A percentile compares a stretch with the other conserved stretches of the same genome.
Conservation (phyloP, 2,797 vertebrate species). For the Enteromius argenteus region DNA sequence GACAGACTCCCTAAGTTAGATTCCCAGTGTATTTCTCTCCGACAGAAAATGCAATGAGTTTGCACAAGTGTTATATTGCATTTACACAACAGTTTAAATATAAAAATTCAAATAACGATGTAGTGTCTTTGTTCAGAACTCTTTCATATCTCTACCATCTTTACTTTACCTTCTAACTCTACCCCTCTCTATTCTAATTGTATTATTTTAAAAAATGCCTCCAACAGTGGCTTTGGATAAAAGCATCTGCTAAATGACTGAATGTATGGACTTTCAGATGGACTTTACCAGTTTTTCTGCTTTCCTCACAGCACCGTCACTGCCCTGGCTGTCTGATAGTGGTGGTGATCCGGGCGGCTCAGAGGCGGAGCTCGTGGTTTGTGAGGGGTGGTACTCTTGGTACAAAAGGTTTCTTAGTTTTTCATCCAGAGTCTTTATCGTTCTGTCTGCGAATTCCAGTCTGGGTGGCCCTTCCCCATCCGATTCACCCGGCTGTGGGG, state of each 20-base stretch:
- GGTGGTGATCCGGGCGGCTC: constrained; percentile 79
- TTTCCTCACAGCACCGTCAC: constrained; percentile 74
- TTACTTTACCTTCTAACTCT: too few relatives aligned
- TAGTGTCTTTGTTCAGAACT: too few relatives aligned
- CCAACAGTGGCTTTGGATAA: not conserved
- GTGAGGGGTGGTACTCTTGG: constrained; percentile 87
- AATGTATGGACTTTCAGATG: not conserved
- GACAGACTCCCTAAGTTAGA: too few relatives aligned
- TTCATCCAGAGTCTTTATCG: constrained; percentile 96
- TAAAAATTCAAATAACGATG: too few relatives aligned
- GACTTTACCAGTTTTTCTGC: constrained; percentile 78
- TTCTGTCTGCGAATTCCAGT: constrained; percentile 92
- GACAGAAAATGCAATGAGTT: too few relatives aligned
- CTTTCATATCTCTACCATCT: too few relatives aligned
- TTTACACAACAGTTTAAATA: too few relatives aligned
- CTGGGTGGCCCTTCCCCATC: constrained; percentile 88
- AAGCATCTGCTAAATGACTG: not conserved
- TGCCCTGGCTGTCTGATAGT: constrained; percentile 75
- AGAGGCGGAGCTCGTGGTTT: constrained; percentile 77
- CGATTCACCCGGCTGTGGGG: constrained; percentile 78
- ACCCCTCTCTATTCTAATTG: too few relatives aligned
- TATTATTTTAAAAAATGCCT: not conserved
- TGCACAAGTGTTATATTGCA: too few relatives aligned
- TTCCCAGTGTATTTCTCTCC: too few relatives aligned
- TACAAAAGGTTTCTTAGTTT: constrained; percentile 95